A percentile compares a stretch with the other conserved stretches of the same genome.
These are phyloP conservation scores for Talpa occidentalis DNA, from an alignment of 2,113 vertebrate genomes.

Conservation along the genomic window DNA sequence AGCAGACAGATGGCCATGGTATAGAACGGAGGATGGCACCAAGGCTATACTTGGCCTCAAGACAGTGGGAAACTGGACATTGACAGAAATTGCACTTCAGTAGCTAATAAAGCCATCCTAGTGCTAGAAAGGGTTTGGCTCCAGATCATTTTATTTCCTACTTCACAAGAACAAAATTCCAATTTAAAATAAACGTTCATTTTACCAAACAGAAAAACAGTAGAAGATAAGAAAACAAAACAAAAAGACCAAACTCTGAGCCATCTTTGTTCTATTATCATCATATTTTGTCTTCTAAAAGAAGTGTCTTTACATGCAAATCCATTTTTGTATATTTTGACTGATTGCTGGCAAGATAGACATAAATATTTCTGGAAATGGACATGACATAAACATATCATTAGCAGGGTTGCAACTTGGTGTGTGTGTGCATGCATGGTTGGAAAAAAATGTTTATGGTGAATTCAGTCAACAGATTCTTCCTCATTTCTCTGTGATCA, in stretches of 20 bases:
- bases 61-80: neutral
- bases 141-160: neutral
- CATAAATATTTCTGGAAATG: slow-evolving; percentile 77
- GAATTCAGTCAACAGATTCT: slow-evolving; percentile 51
- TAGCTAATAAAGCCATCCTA: neutral
- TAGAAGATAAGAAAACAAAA: slow-evolving; percentile 53
- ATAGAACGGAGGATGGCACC: neutral
- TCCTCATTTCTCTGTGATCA: slow-evolving; percentile 47
- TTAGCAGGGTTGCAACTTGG: neutral
- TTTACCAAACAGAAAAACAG: slow-evolving; percentile 62
- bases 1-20: neutral
- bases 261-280: slow-evolving; percentile 67
- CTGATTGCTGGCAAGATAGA: slow-evolving; percentile 80
- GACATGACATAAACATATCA: slow-evolving; percentile 67
- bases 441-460: slow-evolving; percentile 73
- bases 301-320: slow-evolving; percentile 63
- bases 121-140: neutral
- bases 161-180: slow-evolving; percentile 54
- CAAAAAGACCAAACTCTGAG: neutral
- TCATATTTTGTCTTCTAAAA: slow-evolving; percentile 69
- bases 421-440: neutral
- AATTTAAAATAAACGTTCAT: slow-evolving; percentile 52
- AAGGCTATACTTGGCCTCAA: neutral
- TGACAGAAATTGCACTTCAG: neutral
- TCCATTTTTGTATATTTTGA: slow-evolving; percentile 77